phyloP scores from a whole-genome alignment of 2,797 vertebrate genomes.

The Rhynchonycteris naso region DNA sequence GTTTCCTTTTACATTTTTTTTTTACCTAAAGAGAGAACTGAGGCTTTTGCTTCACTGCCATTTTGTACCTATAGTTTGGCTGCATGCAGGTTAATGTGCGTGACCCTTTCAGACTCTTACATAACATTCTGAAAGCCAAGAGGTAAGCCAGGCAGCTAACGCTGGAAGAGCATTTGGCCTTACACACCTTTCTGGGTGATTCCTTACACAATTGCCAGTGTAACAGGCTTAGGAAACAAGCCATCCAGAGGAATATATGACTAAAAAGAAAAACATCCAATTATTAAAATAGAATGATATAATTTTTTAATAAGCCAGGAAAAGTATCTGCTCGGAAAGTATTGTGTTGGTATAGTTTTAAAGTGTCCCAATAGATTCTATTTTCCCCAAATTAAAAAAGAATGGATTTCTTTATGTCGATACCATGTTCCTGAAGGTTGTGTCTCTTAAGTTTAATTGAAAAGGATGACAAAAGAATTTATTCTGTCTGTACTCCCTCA shows the following conservation, averaged over 20 bases:
- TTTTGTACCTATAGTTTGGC: slow-evolving; percentile 12
- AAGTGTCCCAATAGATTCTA: not conserved
- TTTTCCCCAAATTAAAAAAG: not conserved
- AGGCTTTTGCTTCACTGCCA: not conserved
- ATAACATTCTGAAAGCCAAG: slow-evolving; percentile 41
- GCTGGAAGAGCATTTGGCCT: not conserved
- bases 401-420: not conserved
- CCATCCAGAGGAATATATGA: not conserved
- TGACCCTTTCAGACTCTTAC: not conserved
- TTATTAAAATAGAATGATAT: not conserved
- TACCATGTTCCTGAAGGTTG: not conserved
- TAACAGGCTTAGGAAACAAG: not conserved
- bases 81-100: not conserved
- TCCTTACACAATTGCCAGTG: not conserved
- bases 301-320: slow-evolving; percentile 9
- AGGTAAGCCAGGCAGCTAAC: not conserved
- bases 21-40: not conserved
- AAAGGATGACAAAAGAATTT: slow-evolving; percentile 11
- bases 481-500: not conserved
- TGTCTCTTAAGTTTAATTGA: not conserved
- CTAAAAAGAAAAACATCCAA: not conserved
- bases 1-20: not conserved
- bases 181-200: not conserved
- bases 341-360: not conserved
- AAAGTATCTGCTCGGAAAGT: not conserved